Percentiles rank a stretch among this genome's conserved stretches.
Conservation (phyloP, 2,797 vertebrate genomes). For the Silurus aristotelis region DNA sequence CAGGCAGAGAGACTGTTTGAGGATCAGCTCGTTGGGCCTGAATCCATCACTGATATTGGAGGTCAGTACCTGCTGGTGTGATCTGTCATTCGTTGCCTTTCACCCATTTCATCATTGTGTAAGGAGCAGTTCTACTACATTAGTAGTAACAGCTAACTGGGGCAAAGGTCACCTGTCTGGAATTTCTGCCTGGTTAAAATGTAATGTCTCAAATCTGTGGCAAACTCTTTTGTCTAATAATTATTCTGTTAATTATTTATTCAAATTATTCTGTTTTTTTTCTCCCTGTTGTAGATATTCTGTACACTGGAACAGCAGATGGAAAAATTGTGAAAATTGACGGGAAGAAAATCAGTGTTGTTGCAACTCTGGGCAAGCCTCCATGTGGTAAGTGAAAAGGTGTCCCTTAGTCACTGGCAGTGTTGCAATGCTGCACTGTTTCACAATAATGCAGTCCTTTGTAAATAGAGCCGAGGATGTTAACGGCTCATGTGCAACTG, state of each 20-base stretch:
- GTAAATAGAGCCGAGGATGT: neutral
- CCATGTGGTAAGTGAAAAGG: conserved; percentile 83
- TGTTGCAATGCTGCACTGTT: conserved; percentile 22
- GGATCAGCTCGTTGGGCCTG: conserved; percentile 85
- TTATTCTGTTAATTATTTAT: too few relatives aligned
- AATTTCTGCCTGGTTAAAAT: neutral
- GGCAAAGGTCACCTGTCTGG: conserved; percentile 22
- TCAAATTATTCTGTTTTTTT: too few relatives aligned
- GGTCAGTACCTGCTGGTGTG: conserved; percentile 69
- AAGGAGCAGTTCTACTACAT: neutral
- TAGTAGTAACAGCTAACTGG: neutral
- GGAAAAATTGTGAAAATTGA: conserved; percentile 89
- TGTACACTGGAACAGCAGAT: conserved; percentile 91
- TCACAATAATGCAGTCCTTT: neutral
- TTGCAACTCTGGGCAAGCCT: conserved; percentile 82
- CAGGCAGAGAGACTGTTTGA: conserved; percentile 85
- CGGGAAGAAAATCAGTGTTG: conserved; percentile 78
- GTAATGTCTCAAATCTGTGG: neutral
- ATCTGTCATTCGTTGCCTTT: conserved; percentile 3
- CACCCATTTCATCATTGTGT: neutral
- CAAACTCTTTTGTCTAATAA: neutral
- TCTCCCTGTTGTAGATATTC: conserved; percentile 77
- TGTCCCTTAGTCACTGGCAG: conserved; percentile 12
- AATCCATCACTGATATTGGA: conserved; percentile 86
- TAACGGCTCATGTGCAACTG: neutral